Evolutionary conservation across 1,140 invertebrate species (phyloP), one percentile per base, ranked within the genome.

Genomic region (Pantala flavescens): DNA sequence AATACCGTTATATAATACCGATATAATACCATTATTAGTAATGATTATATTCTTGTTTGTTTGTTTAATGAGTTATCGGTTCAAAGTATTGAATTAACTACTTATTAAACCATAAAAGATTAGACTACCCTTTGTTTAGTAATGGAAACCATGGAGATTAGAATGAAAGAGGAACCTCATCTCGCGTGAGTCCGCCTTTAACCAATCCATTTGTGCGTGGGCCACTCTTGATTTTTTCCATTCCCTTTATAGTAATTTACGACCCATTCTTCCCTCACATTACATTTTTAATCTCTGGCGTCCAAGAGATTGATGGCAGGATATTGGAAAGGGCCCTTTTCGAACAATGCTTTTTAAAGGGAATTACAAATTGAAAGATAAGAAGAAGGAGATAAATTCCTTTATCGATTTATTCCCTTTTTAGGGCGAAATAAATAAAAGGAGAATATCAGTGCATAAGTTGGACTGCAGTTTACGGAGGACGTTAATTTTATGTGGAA

Each of bases 281-380:
- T 63, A 63, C n/a, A 63, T 63, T 63, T 63, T 16, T 63, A 63
- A 63, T 63, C 49, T 63, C 49, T 63, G 5, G 14, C 49, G 49
- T 5, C 16, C 49, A 14, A 14, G n/a, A 63, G 49, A 63, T 63
- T 63, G 49, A 63, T 63, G n/a, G 49, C 49, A 3, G 49, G 49
- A 63, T 63, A 63, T 63, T 63, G 49, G 49, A 63, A 63, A 63
- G 49, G n/a, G 49, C 16, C 49, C 49, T 12, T 63, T 63, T 63
- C 49, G 49, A 63, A 21, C 49, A 63, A 63, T 63, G 49, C 3
- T 63, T 63, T 36, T 63, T 63, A 63, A 63, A 63, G 49, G 49
- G 49, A 16, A 63, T 63, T 63, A 63, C 49, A 63, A 63, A 63
- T 63, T 63, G 49, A 63, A 63, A 63, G 49, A 63, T 63, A 63